These are phyloP conservation scores for Dendrocincla fuliginosa DNA, from an alignment of 2,797 vertebrate species.

Conservation along the genomic window DNA sequence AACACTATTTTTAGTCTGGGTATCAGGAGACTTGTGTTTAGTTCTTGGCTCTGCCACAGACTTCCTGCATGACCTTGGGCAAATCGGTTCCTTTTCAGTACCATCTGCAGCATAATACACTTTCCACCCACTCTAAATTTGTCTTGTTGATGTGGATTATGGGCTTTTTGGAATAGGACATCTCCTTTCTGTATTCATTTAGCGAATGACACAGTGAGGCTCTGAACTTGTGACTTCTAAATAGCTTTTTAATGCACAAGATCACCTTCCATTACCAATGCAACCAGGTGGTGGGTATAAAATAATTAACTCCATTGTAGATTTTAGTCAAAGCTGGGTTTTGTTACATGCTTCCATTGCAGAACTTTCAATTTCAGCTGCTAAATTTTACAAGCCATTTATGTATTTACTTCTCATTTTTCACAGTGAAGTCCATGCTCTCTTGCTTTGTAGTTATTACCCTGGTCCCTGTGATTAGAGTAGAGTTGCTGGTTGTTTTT, in stretches of 20 bases:
- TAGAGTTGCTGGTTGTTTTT: background rate
- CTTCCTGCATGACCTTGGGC: conserved; percentile 61
- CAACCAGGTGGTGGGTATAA: background rate
- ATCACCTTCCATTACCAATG: background rate
- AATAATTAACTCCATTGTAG: background rate
- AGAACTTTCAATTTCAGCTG: background rate
- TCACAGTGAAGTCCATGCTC: background rate
- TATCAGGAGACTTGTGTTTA: conserved; percentile 47
- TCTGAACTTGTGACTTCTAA: background rate
- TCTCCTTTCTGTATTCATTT: background rate
- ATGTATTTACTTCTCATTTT: background rate
- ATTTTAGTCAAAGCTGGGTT: background rate
- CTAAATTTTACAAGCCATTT: background rate
- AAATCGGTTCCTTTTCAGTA: conserved; percentile 54
- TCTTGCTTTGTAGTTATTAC: background rate
- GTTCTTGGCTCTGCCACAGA: conserved; percentile 61
- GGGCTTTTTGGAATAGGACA: conserved; percentile 10
- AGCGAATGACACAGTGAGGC: background rate
- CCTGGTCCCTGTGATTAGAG: background rate
- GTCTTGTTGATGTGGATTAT: background rate
- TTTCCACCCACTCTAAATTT: conserved; percentile 63
- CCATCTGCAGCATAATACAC: conserved; percentile 58
- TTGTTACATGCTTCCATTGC: background rate
- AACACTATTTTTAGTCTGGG: conserved; percentile 28
- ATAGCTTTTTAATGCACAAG: background rate